Evolutionary conservation across 2,888 invertebrate species (phyloP).

Genomic region (Microctonus aethiopoides): DNA sequence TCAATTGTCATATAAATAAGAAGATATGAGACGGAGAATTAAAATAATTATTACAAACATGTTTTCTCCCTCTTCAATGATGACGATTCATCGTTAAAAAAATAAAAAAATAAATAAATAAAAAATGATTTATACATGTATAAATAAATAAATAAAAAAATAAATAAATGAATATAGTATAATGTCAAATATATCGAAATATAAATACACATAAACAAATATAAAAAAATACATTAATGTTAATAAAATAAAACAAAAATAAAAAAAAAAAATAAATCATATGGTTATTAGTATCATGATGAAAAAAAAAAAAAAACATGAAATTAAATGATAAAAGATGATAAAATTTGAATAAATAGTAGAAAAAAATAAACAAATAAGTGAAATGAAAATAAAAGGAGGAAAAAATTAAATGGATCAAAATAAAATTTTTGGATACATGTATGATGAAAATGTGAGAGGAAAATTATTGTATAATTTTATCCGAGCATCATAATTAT

Average conservation of each 20-base stretch:
- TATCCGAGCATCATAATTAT: too few relatives aligned
- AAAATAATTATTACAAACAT: constrained; percentile 54
- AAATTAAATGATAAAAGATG: neutral
- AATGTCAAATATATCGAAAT: constrained; percentile 7
- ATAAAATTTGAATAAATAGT: too few relatives aligned
- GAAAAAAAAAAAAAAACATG: constrained; percentile 1
- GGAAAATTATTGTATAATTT: constrained; percentile 65
- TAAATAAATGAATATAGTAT: neutral
- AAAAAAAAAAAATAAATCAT: constrained; percentile 8
- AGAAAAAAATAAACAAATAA: constrained; percentile 27
- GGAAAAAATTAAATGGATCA: constrained; percentile 56
- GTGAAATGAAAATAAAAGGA: constrained; percentile 51
- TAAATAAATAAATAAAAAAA: constrained; percentile 10
- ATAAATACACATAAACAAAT: neutral
- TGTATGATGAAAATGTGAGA: constrained; percentile 56
- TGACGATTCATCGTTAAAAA: neutral
- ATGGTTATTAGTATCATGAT: constrained; percentile 42
- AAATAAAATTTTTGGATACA: too few relatives aligned
- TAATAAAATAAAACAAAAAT: neutral
- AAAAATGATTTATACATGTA: constrained; percentile 15
- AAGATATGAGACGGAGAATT: constrained; percentile 49
- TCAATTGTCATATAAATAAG: constrained; percentile 38
- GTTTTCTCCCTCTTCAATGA: neutral
- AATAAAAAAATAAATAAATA: neutral
- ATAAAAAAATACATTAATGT: neutral